Evolutionary conservation across 2,888 invertebrate genomes (phyloP), one percentile per base, ranked within the genome.

Genomic region (Morpho deidamia): DNA sequence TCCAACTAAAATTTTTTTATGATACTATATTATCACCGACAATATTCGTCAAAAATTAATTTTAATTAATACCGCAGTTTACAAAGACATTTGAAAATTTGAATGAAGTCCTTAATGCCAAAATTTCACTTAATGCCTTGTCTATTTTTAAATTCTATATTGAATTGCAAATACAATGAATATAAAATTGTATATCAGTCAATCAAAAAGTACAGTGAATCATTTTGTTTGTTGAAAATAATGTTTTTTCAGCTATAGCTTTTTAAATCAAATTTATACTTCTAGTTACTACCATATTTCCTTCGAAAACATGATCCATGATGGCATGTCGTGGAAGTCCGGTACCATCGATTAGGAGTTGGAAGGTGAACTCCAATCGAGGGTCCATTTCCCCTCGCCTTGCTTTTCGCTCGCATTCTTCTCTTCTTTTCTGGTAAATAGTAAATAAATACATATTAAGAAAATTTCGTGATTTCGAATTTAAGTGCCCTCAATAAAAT

Each of bases 371-470:
- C 88, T 97, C 97, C 91, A 97, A 83, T 59, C 97, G 92, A 71
- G 96, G 96, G 84, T 97, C 97, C 95, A 97, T 97, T 81, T 97
- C 97, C 87, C 96, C 97, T 55, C 97, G 91, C 53, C 97, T 91
- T 10, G 96, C 96, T 74, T 96, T 96, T 67, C 96, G 92, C 90
- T 96, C 96, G 93, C 96, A 96, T 95, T 96, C 96, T 93, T 96
- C 96, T 58, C 96, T 91, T 58, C 96, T 91, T 89, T 90, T 90
- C 90, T 90, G 23, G 23, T 23, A 23, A 23, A 23, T 5, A 23
- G 68, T 1, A 76, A 60, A 51, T 44, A 46, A 47, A 45, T 42
- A 5, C 11, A 14, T 23, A 43, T 23, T 9, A 11, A 34, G 12
- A 34, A 12, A 34, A 9, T 14, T 46, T 38, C n/a, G n/a, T 23